Evolutionary conservation across 2,113 vertebrate genomes (phyloP).

Genomic region (Erythrolamprus reginae): DNA sequence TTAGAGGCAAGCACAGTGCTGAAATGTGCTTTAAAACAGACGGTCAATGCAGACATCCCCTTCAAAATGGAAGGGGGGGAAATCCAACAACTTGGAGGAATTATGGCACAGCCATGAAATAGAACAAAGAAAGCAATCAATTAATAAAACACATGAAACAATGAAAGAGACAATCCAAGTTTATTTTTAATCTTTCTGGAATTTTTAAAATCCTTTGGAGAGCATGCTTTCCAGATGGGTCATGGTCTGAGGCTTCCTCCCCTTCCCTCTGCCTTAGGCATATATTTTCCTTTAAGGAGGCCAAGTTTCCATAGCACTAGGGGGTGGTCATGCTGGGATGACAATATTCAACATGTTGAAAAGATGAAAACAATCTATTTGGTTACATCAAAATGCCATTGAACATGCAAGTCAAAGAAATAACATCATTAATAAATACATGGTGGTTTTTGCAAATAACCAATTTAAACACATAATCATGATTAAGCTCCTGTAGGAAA

Average conservation of each 20-base stretch:
- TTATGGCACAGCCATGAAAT: background rate
- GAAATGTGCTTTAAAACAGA: background rate
- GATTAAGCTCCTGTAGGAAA: background rate
- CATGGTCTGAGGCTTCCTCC: background rate
- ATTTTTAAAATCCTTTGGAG: background rate
- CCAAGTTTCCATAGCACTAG: background rate
- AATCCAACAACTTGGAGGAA: background rate
- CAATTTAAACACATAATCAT: background rate
- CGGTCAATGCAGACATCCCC: background rate
- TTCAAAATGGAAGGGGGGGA: background rate
- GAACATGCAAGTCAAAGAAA: background rate
- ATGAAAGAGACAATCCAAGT: background rate
- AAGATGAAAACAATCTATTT: background rate
- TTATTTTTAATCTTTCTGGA: background rate
- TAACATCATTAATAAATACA: background rate
- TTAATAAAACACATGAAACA: background rate
- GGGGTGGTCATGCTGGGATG: background rate
- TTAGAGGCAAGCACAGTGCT: background rate
- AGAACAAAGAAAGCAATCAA: background rate
- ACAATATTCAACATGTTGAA: background rate
- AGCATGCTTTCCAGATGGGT: background rate
- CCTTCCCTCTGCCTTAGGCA: background rate
- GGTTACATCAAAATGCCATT: background rate
- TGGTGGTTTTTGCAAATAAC: background rate
- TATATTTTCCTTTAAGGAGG: background rate